Evolutionary conservation across 2,888 invertebrate genomes (phyloP).

Genomic region (Meteorus cinctellus): DNA sequence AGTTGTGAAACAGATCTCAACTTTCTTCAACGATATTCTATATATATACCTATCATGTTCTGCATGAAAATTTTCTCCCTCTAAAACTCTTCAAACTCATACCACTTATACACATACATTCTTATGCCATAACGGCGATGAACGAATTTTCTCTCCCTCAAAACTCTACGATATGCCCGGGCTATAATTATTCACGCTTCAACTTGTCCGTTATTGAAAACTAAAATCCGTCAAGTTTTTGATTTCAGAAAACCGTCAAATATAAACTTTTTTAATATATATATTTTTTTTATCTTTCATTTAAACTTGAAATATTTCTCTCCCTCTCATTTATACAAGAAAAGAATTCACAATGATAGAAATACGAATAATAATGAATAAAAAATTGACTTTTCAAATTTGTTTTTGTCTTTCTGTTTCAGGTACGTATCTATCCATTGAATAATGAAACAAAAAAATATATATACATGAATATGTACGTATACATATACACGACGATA

Average conservation of each 20-base stretch:
- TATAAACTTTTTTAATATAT: conserved; percentile 23
- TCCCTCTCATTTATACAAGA: background rate
- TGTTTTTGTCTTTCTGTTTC: conserved; percentile 59
- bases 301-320: background rate
- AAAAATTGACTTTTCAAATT: conserved; percentile 26
- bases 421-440: conserved; percentile 61
- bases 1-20: conserved; percentile 22
- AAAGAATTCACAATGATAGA: conserved; percentile 3
- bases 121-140: background rate
- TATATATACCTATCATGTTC: background rate
- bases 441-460: conserved; percentile 9
- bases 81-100: conserved; percentile 18
- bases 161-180: conserved; percentile 36
- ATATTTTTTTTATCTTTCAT: background rate
- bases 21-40: conserved; percentile 6
- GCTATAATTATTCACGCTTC: conserved; percentile 63
- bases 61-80: conserved; percentile 20
- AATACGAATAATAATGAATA: conserved; percentile 1
- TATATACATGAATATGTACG: conserved; percentile 20
- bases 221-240: conserved; percentile 58
- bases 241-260: conserved; percentile 14
- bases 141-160: conserved; percentile 17
- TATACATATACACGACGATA: background rate
- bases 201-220: conserved; percentile 57
- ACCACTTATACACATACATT: background rate